phyloP scores from a whole-genome alignment of 2,888 invertebrate species.

The Patella depressa region DNA sequence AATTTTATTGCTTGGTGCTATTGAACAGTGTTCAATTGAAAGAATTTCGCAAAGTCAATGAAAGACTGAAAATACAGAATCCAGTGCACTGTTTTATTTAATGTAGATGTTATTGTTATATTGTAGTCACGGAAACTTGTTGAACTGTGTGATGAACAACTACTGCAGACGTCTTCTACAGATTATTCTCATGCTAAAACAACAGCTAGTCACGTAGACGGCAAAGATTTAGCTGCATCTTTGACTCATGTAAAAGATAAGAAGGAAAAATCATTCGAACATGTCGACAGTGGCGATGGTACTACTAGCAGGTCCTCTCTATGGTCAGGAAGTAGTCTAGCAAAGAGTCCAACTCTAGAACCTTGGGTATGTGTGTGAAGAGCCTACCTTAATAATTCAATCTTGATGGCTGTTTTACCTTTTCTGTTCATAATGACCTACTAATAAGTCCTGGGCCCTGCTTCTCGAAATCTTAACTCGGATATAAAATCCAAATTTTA shows the following conservation, averaged over 20 bases:
- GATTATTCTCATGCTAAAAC: conserved; percentile 77
- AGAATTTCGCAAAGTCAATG: too few relatives aligned
- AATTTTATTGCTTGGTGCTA: too few relatives aligned
- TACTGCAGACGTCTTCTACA: conserved; percentile 88
- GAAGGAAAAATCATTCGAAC: background rate
- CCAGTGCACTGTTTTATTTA: too few relatives aligned
- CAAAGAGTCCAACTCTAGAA: conserved; percentile 73
- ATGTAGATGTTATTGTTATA: conserved; percentile 2
- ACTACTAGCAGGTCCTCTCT: conserved; percentile 56
- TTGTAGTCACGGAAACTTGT: conserved; percentile 81
- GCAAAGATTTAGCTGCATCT: conserved; percentile 30
- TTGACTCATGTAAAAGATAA: conserved; percentile 28
- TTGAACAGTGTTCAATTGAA: too few relatives aligned
- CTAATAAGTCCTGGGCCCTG: too few relatives aligned
- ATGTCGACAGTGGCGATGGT: conserved; percentile 8
- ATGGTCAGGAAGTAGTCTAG: conserved; percentile 66
- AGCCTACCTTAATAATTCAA: background rate
- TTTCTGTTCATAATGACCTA: too few relatives aligned
- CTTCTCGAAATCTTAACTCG: too few relatives aligned
- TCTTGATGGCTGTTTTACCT: background rate
- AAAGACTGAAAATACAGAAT: too few relatives aligned
- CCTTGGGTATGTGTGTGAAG: conserved; percentile 75
- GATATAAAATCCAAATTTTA: too few relatives aligned
- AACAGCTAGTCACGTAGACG: conserved; percentile 28
- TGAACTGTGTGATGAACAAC: conserved; percentile 86